A percentile compares a stretch with the other conserved stretches of the same genome.
Evolutionary conservation across 2,113 vertebrate species (phyloP).

Genomic region (Pterocles gutturalis): DNA sequence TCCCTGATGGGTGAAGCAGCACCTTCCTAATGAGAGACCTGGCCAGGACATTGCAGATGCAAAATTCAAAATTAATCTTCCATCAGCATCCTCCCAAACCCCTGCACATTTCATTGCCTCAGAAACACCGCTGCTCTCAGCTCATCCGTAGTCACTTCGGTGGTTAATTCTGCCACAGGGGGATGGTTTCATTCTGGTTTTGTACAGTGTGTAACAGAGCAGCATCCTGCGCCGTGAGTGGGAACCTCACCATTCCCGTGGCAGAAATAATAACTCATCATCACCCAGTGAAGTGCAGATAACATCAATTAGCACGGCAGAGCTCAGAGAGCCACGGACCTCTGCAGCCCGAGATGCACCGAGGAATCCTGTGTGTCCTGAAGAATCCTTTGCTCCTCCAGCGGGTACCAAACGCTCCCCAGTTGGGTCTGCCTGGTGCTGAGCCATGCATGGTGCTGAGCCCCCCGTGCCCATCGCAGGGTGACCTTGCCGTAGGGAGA

Average conservation of each 20-base stretch:
- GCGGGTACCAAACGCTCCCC: rapidly evolving
- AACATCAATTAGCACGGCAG: neutral
- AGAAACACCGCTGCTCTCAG: neutral
- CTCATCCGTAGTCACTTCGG: neutral
- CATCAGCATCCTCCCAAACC: neutral
- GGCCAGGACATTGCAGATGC: neutral
- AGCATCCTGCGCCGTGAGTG: neutral
- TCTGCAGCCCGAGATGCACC: neutral
- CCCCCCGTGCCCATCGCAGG: rapidly evolving
- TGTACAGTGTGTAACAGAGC: neutral
- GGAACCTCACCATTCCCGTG: neutral
- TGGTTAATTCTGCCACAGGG: neutral
- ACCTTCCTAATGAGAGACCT: neutral
- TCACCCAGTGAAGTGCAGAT: neutral
- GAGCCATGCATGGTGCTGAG: neutral
- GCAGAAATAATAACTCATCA: neutral
- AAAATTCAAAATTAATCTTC: neutral
- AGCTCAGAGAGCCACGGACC: neutral
- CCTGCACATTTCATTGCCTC: neutral
- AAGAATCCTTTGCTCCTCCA: neutral
- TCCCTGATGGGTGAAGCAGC: neutral
- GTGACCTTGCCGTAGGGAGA: neutral
- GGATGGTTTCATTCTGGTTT: neutral
- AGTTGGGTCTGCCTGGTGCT: neutral
- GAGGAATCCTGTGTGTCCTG: neutral